Evolutionary conservation across 2,888 invertebrate species (phyloP), one percentile per base, ranked within the genome.

Genomic region (Agrilus cyanescens): DNA sequence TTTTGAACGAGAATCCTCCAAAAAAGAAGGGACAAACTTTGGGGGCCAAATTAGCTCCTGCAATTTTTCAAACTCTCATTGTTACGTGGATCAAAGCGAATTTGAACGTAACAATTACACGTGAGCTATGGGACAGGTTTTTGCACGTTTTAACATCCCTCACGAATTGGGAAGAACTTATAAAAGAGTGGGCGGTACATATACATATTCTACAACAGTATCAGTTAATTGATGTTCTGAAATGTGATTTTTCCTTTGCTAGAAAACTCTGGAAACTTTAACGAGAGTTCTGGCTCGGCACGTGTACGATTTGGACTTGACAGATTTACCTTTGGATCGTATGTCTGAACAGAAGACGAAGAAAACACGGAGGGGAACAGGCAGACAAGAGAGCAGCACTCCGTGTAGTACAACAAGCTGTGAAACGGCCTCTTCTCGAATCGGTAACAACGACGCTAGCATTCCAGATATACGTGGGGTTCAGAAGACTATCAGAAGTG

Each of bases 1-100:
- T 94, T 38, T 70, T 96, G 40, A 82, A 82, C 52, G 85, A 85
- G 61, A 80, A 79, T 46, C 82, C 84, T 4, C 79, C 82, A 2
- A 81, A 81, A 55, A 76, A 81, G 44, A 88, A 87, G 63, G 75
- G 80, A 52, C 81, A 81, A 52, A 81, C 80, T 52, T 63, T 85
- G 57, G 85, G 85, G 32, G 85, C 85, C 25, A 85, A 84, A 58
- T 68, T 90, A 47, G 89, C 89, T 4, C 86, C 86, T 15, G 88
- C 89, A 0, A 76, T 88, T 52, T 86, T 88, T 57, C 85, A 96
- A 76, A 96, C 96, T 1, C 70, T 96, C 38, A 93, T 96, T 52
- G 94, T 96, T 49, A 95, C 95, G 3, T 96, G 96, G 95, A 95
- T 96, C 54, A 90, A 94, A 59, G 96, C 95, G 1, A 95, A 95